Evolutionary conservation across 2,797 vertebrate genomes (phyloP).

Genomic region (Rhadinocentrus ornatus): DNA sequence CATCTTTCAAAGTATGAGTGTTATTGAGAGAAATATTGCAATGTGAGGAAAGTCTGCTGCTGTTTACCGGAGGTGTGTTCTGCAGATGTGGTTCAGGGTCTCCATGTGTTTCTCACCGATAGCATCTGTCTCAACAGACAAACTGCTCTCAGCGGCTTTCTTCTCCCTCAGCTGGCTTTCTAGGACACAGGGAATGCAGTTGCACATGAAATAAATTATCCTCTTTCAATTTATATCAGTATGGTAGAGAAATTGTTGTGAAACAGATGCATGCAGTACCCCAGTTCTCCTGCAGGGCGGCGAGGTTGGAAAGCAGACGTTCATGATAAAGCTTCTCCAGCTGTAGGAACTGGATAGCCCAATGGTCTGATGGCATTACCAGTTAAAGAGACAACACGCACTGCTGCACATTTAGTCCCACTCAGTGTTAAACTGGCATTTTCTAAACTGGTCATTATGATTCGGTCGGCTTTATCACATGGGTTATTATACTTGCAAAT

Average conservation of each 20-base stretch:
- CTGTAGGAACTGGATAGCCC: conserved; percentile 93
- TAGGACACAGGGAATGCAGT: conserved; percentile 64
- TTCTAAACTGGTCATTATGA: not conserved
- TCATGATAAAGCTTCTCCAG: conserved; percentile 95
- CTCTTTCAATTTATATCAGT: not conserved
- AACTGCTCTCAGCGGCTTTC: conserved; percentile 47
- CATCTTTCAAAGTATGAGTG: too few relatives aligned
- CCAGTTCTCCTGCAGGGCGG: conserved; percentile 91
- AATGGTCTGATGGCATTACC: conserved; percentile 84
- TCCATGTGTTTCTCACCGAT: conserved; percentile 86
- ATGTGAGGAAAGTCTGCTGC: not conserved
- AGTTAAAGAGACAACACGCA: conserved; percentile 66
- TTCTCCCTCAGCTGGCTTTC: conserved; percentile 87
- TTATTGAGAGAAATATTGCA: not conserved
- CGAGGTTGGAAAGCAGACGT: conserved; percentile 92
- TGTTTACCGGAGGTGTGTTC: conserved; percentile 89
- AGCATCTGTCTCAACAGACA: conserved; percentile 66
- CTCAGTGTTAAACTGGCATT: not conserved
- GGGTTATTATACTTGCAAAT: too few relatives aligned
- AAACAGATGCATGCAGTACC: conserved; percentile 77
- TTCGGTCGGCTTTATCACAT: not conserved
- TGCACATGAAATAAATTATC: not conserved
- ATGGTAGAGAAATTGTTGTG: not conserved
- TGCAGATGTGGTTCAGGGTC: conserved; percentile 88
- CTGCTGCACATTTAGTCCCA: not conserved